These are phyloP conservation scores for Cheilosia pagana DNA, from an alignment of 2,888 invertebrate genomes.

Conservation along the genomic window DNA sequence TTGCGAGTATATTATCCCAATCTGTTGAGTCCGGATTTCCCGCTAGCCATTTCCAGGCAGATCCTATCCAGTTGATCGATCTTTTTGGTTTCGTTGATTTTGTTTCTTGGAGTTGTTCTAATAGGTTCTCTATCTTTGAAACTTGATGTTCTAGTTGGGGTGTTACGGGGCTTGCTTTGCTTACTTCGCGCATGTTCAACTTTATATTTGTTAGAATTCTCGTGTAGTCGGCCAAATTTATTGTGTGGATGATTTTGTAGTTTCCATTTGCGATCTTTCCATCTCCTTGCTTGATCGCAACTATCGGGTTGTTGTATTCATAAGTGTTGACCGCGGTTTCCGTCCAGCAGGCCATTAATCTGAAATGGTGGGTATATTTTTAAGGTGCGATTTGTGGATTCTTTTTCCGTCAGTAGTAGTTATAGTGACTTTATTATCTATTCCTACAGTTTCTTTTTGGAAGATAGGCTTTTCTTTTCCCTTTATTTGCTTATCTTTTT, in stretches of 20 bases:
- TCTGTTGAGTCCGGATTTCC: too few relatives aligned
- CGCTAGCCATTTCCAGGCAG: too few relatives aligned
- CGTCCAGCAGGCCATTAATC: conserved; percentile 33
- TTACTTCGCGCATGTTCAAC: too few relatives aligned
- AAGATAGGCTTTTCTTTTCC: conserved; percentile 37
- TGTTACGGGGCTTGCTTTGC: too few relatives aligned
- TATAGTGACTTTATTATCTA: conserved; percentile 58
- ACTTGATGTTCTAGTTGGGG: too few relatives aligned
- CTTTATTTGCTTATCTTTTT: conserved; percentile 61
- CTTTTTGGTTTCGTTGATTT: too few relatives aligned
- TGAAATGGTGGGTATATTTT: conserved; percentile 27
- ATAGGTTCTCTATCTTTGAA: too few relatives aligned
- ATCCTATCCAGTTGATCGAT: too few relatives aligned
- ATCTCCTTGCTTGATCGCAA: conserved; percentile 1
- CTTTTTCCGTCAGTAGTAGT: conserved; percentile 43
- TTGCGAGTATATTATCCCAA: too few relatives aligned
- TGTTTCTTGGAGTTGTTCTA: too few relatives aligned
- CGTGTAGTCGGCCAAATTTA: conserved; percentile 2
- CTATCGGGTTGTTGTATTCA: conserved; percentile 1
- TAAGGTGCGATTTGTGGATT: conserved; percentile 40
- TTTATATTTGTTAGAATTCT: background rate
- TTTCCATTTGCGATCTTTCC: background rate
- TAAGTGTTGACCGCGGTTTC: conserved; percentile 2
- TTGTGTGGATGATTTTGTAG: background rate
- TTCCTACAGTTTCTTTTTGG: conserved; percentile 52